Base-by-base conservation (phyloP, 1,140 invertebrate species). In the Tetramorium simillimum region DNA sequence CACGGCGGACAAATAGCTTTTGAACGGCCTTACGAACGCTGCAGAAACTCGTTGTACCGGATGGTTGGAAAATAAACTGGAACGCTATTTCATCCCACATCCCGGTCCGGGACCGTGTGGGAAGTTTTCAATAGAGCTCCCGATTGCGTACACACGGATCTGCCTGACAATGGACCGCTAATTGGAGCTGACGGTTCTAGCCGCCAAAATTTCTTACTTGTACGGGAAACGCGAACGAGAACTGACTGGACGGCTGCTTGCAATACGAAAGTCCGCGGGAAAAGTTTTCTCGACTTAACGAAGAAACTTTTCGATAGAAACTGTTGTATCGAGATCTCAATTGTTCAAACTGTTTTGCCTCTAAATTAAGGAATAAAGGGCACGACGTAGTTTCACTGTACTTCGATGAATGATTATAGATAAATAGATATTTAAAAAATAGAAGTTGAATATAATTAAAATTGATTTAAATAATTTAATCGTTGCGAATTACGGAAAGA, bases 1-100 rank as follows among this genome's bases (percentile, higher is more conserved):
- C 86, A 85, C 63, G 62, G 62, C 58, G 69, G 12, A 73, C 77
- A 88, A 89, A 89, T 89, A 88, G 75, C 46, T 81, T 85, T 62
- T 72, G 49, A 84, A 24, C 33, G 86, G 85, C 80, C 76, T 81
- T 86, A 58, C 62, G 49, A 37, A 37, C 37, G 73, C 58, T 49
- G 76, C n/a, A 86, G 46, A 67, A 65, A 63, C 65, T 58, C 53
- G 40, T 56, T 56, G 77, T 37, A 58, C n/a, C 63, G 63, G 40
- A 49, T 49, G 40, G 24, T 18, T 60, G 56, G 81, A 75, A 80
- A 89, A 80, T 89, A 89, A 86, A 88, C 65, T 81, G 65, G 63
- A 69, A 85, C 37, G 46, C 21, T 53, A 40, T 84, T 85, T 76
- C 53, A 65, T 65, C 43, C 46, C 21, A 49, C 21, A 37, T 81